Base-by-base conservation (phyloP, 2,888 invertebrate genomes). In the Escarpia spicata region DNA sequence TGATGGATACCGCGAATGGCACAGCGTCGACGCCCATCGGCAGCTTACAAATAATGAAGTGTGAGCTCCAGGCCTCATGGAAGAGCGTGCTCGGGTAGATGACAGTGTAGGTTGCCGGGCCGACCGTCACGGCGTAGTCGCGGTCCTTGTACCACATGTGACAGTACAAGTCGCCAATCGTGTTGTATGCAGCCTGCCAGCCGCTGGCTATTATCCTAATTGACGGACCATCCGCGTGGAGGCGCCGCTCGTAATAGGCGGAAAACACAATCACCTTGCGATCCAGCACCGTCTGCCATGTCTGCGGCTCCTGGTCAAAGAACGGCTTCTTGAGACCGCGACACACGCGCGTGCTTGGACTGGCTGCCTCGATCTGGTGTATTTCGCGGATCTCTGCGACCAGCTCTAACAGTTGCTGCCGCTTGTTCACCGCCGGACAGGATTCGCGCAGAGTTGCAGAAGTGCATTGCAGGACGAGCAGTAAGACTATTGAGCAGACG, bases 151-250 rank as follows among this genome's bases (percentile, higher is more conserved):
- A 94, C 94, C 94, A 94, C 31, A 94, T 37, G 6, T 92, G 92
- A 89, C 94, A 94, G 92, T 92, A 93, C 45, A 94, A 91, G 19
- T 92, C 92, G 15, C 93, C 93, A 15, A 94, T 92, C 26, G 90
- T 89, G 52, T 93, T 92, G 90, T 91, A 94, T 15, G 89, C 89
- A n/a, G 90, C 92, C 93, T 94, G 94, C 90, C 75, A 92, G 4
- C 94, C 94, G 90, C 75, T 75, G 10, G 93, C 94, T 90, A 94
- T 92, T 9, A 94, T 92, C 9, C 94, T 91, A n/a, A 94, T 91
- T 1, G 92, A 43, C 43, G 93, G 93, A 60, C 94, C 94, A 26
- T 92, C 93, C 4, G 93, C 93, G 90, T 44, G 8, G 6, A 10
- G 37, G 1, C 94, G 92, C 19, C 75, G 43, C 52, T 94, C 94